Evolutionary conservation across 2,888 invertebrate species (phyloP), one percentile per base, ranked within the genome.

Genomic region (Corbicula japonica): DNA sequence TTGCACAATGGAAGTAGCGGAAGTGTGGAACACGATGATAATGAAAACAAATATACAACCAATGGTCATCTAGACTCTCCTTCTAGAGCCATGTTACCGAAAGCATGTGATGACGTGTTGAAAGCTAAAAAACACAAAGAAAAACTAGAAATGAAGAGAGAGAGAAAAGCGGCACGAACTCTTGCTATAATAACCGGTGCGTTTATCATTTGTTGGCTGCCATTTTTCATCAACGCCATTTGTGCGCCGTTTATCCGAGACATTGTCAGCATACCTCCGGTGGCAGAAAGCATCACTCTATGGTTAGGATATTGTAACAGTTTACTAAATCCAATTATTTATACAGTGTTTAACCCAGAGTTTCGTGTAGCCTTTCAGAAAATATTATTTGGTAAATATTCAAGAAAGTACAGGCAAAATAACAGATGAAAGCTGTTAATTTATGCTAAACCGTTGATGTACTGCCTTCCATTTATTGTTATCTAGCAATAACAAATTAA

Each of bases 241-340:
- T 94, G 97, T 66, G 96, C 97, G 95, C 97, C 98, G 0, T 95
- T 97, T 72, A 95, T 97, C 38, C 95, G 96, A 86, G 81, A 79
- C 26, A 86, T 81, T 38, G 80, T 78, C 28, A 60, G 84, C 18
- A 85, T 88, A 30, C 90, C 91, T 4, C 76, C 72, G 1, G 86
- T 93, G 63, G 88, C 93, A 21, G 89, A 90, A 76, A 92, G 93
- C 46, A 91, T 94, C 48, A 89, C 94, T 23, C 95, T 97, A 60
- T 98, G 98, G 98, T 95, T 98, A 68, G 98, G 98, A 56, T 98
- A 97, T 93, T 96, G 97, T 93, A 98, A 98, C 94, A 97, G 97
- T 66, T 96, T 97, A 58, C 95, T 98, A 63, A 98, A 98, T 93
- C 98, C 98, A n/a, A 96, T 98, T 80, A 97, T 98, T 91, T 98